Evolutionary conservation across 2,113 vertebrate species (phyloP).

Genomic region (Murina feae): DNA sequence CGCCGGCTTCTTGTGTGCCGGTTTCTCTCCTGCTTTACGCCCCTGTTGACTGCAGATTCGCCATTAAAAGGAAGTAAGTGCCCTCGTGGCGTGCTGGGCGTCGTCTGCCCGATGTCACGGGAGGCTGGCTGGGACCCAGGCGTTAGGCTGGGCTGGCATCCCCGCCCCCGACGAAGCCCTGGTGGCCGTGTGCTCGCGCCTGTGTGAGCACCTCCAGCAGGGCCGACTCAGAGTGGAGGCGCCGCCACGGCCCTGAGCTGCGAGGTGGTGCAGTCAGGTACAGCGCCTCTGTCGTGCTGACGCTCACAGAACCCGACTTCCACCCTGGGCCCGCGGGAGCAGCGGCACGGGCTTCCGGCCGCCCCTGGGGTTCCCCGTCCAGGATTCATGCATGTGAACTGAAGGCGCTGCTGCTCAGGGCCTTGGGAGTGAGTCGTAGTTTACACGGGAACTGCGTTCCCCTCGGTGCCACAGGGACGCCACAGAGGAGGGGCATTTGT

Average conservation of each 20-base stretch:
- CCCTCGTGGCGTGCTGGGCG: neutral
- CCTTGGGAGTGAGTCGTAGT: neutral
- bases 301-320: neutral
- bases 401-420: neutral
- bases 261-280: neutral
- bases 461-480: neutral
- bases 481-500: neutral
- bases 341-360: no score
- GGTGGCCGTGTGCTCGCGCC: neutral
- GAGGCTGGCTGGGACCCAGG: neutral
- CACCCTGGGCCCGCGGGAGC: neutral
- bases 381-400: neutral
- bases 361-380: neutral
- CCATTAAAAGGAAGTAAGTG: neutral
- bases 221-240: no score
- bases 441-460: neutral
- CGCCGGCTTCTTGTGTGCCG: neutral
- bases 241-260: neutral
- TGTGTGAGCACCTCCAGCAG: neutral
- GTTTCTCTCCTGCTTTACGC: neutral
- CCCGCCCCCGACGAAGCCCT: neutral
- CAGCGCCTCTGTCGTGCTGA: neutral
- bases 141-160: neutral
- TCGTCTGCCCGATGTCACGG: neutral
- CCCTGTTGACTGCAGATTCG: neutral